These are phyloP conservation scores for Diaperis boleti DNA, from an alignment of 2,888 invertebrate genomes.

Conservation along the genomic window DNA sequence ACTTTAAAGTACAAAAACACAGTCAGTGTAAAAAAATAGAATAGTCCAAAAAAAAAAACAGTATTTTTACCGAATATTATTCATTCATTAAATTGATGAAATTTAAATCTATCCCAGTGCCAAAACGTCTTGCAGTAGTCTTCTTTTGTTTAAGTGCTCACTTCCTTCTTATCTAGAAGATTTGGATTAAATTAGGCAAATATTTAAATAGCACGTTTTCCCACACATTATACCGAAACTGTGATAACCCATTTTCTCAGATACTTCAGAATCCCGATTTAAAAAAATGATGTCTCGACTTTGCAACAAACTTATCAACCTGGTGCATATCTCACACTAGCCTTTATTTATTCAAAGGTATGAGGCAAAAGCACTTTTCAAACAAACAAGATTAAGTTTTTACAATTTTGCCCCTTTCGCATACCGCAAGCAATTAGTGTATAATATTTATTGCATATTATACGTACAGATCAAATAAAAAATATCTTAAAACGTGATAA, in stretches of 20 bases:
- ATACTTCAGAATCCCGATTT: background rate
- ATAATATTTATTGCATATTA: background rate
- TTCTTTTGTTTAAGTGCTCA: too few relatives aligned
- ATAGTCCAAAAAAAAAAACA: too few relatives aligned
- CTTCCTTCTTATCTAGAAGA: too few relatives aligned
- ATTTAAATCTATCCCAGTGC: too few relatives aligned
- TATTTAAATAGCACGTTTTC: too few relatives aligned
- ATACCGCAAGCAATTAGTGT: background rate
- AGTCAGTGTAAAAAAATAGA: too few relatives aligned
- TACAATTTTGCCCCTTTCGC: background rate
- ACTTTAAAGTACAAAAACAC: too few relatives aligned
- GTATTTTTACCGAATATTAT: too few relatives aligned
- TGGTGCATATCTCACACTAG: conserved; percentile 17
- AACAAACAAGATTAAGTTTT: conserved; percentile 11
- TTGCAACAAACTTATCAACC: conserved; percentile 1
- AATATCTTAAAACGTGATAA: conserved; percentile 51
- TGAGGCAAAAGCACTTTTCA: background rate
- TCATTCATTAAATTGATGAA: too few relatives aligned
- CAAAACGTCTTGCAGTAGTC: too few relatives aligned
- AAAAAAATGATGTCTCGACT: background rate
- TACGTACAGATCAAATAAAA: background rate
- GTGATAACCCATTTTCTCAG: background rate
- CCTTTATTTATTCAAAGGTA: conserved; percentile 24
- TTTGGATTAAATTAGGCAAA: too few relatives aligned
- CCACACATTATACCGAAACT: too few relatives aligned